Evolutionary conservation across 2,113 vertebrate species (phyloP).

Genomic region (Chauna torquata): DNA sequence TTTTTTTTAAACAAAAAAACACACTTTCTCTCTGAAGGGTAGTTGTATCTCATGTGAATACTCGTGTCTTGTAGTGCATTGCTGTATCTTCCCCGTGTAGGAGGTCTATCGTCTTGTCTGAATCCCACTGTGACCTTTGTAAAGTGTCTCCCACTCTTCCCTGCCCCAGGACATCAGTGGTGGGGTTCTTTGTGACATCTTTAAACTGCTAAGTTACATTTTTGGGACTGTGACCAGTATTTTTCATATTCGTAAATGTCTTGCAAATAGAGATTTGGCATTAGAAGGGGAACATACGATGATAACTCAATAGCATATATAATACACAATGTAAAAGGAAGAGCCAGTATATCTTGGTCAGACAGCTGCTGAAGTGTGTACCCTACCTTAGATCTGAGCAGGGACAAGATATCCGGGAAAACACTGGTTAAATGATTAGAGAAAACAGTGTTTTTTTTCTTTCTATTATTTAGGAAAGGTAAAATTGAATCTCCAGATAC

Average conservation of each 20-base stretch:
- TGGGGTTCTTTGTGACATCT: not conserved
- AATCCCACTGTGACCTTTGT: not conserved
- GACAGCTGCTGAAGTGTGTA: not conserved
- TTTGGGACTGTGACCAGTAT: not conserved
- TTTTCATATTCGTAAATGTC: not conserved
- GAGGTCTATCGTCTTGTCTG: not conserved
- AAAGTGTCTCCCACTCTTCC: not conserved
- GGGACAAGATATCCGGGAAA: not conserved
- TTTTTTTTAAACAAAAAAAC: not conserved
- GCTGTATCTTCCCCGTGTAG: not conserved
- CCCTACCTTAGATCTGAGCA: not conserved
- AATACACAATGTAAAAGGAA: not conserved
- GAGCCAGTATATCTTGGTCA: not conserved
- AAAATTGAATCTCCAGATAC: not conserved
- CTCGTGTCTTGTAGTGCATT: not conserved
- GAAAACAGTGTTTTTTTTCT: not conserved
- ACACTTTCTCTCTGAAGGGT: conserved; percentile 2
- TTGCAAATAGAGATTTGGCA: not conserved
- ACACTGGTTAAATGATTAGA: not conserved
- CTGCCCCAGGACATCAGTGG: not conserved
- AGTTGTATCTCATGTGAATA: not conserved
- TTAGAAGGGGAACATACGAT: not conserved
- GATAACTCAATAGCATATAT: not conserved
- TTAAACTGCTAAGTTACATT: not conserved
- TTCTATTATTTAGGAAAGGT: not conserved